These are phyloP conservation scores for Falco punctatus DNA, from an alignment of 2,113 vertebrate species.

Conservation along the genomic window DNA sequence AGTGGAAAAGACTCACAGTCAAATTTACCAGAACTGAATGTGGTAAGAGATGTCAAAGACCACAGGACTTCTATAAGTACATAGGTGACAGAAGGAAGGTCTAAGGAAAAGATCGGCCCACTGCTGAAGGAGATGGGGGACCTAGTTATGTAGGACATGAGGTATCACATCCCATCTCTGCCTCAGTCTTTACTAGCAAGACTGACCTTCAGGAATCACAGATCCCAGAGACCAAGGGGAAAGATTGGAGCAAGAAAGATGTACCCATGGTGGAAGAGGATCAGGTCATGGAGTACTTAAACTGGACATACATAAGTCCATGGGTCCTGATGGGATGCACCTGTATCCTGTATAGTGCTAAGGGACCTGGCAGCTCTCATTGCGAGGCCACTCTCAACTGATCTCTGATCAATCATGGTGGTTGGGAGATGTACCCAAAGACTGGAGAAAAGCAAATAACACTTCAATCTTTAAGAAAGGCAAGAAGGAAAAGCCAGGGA, in stretches of 20 bases:
- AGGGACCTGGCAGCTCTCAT: background rate
- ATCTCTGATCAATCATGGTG: background rate
- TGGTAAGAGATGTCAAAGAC: background rate
- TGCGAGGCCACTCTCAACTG: background rate
- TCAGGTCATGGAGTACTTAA: background rate
- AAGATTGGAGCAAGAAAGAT: background rate
- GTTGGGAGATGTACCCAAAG: background rate
- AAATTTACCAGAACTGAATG: background rate
- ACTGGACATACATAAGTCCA: rapidly evolving
- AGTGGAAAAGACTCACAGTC: background rate
- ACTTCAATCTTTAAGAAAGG: background rate
- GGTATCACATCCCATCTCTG: background rate
- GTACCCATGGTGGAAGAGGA: background rate
- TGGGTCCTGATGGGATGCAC: background rate
- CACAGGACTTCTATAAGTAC: background rate
- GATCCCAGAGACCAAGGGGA: background rate
- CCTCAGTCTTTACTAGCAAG: background rate
- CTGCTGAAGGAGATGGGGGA: background rate
- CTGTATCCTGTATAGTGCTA: too few species aligned
- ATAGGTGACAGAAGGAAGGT: background rate
- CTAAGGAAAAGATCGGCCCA: background rate
- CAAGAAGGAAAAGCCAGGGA: background rate
- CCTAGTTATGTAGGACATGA: background rate
- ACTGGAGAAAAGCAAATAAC: background rate
- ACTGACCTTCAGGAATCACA: background rate